Conservation (phyloP, 2,113 vertebrate genomes). For the Oxygymnocypris stewartii region DNA sequence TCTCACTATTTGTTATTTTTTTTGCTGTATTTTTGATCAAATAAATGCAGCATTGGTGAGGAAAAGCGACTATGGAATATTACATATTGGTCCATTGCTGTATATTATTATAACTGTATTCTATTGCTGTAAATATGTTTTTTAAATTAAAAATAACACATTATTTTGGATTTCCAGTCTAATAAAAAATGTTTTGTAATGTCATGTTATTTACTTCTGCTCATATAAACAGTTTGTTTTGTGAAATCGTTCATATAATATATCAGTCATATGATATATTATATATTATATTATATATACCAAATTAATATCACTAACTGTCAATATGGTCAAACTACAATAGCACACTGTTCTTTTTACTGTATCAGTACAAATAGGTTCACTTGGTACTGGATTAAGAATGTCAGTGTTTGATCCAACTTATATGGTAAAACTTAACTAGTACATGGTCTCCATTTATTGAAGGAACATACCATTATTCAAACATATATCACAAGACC, state of each 20-base stretch:
- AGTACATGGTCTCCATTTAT: not conserved
- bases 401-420: not conserved
- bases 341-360: not conserved
- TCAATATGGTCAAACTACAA: not conserved
- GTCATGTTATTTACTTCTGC: not conserved
- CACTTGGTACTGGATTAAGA: not conserved
- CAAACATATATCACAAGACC: not conserved
- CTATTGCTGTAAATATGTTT: too few species aligned
- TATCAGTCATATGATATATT: too few species aligned
- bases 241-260: not conserved
- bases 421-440: not conserved
- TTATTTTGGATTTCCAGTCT: not conserved
- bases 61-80: not conserved
- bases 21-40: not conserved
- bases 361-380: not conserved
- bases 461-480: not conserved
- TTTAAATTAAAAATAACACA: not conserved
- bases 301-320: not conserved
- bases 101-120: too few species aligned
- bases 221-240: not conserved
- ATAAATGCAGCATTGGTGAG: not conserved
- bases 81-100: not conserved
- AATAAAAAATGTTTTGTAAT: not conserved
- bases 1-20: not conserved
- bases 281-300: too few species aligned